Percentiles rank a stretch among this genome's conserved stretches.
These are phyloP conservation scores for Callopanchax toddi DNA, from an alignment of 2,113 vertebrate species.

Conservation along the genomic window DNA sequence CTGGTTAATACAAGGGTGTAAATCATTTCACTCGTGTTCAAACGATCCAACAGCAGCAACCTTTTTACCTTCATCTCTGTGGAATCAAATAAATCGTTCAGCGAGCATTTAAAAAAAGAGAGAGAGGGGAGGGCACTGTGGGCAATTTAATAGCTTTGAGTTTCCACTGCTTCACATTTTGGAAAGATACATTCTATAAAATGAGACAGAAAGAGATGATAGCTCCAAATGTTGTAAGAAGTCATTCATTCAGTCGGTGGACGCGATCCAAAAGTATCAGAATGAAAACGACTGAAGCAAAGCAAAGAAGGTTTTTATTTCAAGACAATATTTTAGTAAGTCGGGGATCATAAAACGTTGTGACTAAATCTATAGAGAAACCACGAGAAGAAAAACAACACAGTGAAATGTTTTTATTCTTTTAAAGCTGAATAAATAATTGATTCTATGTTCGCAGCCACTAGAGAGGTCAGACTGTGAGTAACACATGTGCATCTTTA, in stretches of 20 bases:
- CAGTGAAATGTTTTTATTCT: neutral
- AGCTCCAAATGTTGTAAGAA: slow-evolving; percentile 28
- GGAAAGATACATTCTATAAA: slow-evolving; percentile 12
- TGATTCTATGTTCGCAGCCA: neutral
- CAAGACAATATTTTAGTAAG: slow-evolving; percentile 11
- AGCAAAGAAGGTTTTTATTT: slow-evolving; percentile 14
- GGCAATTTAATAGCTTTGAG: slow-evolving; percentile 20
- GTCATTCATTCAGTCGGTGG: slow-evolving; percentile 8
- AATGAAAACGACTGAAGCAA: slow-evolving; percentile 35
- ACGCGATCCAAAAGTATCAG: slow-evolving; percentile 14
- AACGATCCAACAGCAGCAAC: slow-evolving; percentile 34
- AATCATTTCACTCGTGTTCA: slow-evolving; percentile 44
- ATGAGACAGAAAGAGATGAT: slow-evolving; percentile 27
- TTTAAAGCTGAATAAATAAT: neutral
- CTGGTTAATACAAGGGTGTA: slow-evolving; percentile 35
- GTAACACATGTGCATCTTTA: too few species aligned
- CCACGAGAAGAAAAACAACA: neutral
- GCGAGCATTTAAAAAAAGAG: neutral
- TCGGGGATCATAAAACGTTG: slow-evolving; percentile 1
- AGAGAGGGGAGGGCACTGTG: slow-evolving; percentile 18
- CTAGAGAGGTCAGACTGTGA: too few species aligned
- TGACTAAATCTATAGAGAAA: neutral
- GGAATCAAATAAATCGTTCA: slow-evolving; percentile 32
- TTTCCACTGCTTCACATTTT: slow-evolving; percentile 46
- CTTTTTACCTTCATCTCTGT: slow-evolving; percentile 48